phyloP scores from a whole-genome alignment of 2,888 invertebrate genomes.

The Eilema griseolum region DNA sequence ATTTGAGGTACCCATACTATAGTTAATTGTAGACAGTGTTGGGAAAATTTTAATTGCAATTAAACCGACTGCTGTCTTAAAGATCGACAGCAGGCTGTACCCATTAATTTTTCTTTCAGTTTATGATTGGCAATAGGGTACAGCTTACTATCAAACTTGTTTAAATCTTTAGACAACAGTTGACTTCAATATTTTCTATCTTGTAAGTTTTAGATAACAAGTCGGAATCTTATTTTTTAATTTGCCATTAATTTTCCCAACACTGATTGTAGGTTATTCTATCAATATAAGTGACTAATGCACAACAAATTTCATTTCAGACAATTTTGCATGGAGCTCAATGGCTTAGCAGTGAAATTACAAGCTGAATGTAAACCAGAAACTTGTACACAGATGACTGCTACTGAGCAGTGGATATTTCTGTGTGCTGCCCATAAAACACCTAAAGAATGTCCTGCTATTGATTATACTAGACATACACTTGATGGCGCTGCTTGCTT shows the following conservation, averaged over 20 bases:
- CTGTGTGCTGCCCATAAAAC: constrained; percentile 99
- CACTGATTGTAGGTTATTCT: neutral
- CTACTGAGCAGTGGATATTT: constrained; percentile 99
- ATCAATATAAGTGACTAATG: neutral
- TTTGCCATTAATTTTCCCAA: too few relatives aligned
- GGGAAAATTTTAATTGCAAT: too few relatives aligned
- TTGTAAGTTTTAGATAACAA: too few relatives aligned
- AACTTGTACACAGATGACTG: constrained; percentile 99
- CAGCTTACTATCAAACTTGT: too few relatives aligned
- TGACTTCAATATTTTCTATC: too few relatives aligned
- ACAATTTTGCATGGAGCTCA: constrained; percentile 99
- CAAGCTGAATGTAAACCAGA: constrained; percentile 99
- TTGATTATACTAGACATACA: constrained; percentile 99
- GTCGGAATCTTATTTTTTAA: too few relatives aligned
- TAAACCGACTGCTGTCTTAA: too few relatives aligned
- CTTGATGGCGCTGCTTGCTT: constrained; percentile 99
- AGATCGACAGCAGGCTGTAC: too few relatives aligned
- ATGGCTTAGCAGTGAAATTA: constrained; percentile 98
- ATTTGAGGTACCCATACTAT: constrained; percentile 90
- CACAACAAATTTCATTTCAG: constrained; percentile 79
- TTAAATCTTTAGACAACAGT: too few relatives aligned
- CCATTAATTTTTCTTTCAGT: too few relatives aligned
- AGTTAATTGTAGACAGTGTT: too few relatives aligned
- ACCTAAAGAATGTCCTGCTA: constrained; percentile 99
- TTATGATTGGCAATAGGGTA: too few relatives aligned